These are phyloP conservation scores for Theonella swinhoei DNA, from an alignment of 37 sponge, comb jelly and placozoan genomes.

Conservation along the genomic window DNA sequence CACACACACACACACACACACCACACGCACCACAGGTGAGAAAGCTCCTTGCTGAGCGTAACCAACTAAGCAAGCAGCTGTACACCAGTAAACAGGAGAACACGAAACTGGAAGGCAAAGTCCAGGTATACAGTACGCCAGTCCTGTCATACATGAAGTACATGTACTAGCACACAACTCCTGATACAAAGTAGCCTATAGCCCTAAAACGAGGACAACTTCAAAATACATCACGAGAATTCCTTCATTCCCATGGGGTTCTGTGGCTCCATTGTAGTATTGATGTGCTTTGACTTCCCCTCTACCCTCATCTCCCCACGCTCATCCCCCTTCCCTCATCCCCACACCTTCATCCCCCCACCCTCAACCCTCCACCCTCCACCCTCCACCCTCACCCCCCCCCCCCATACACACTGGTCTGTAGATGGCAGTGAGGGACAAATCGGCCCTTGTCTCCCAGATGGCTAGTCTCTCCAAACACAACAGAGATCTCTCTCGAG, in stretches of 20 bases:
- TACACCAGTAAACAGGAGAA: constrained; percentile 24
- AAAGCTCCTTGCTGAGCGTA: constrained; percentile 32
- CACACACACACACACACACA: too few relatives aligned
- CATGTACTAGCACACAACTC: not conserved
- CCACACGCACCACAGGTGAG: constrained; percentile 50
- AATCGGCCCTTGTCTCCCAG: constrained; percentile 50
- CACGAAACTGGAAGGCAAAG: constrained; percentile 48
- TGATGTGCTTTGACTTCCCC: too few relatives aligned
- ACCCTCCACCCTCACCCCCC: not conserved
- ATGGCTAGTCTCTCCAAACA: constrained; percentile 40
- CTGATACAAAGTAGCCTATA: not conserved
- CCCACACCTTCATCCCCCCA: not conserved
- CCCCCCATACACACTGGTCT: too few relatives aligned
- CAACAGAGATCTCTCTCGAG: constrained; percentile 37
- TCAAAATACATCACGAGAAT: too few relatives aligned
- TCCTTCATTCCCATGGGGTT: not conserved
- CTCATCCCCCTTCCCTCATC: not conserved
- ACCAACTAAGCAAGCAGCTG: constrained; percentile 45
- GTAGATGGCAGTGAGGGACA: constrained; percentile 43
- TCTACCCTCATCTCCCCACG: too few relatives aligned
- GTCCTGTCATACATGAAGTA: not conserved
- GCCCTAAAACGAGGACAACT: too few relatives aligned
- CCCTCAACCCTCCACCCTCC: not conserved
- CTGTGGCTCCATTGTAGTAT: not conserved
- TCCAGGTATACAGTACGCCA: constrained; percentile 29